Conservation (phyloP, 2,888 invertebrate genomes). For the Plagiodera versicolora region DNA sequence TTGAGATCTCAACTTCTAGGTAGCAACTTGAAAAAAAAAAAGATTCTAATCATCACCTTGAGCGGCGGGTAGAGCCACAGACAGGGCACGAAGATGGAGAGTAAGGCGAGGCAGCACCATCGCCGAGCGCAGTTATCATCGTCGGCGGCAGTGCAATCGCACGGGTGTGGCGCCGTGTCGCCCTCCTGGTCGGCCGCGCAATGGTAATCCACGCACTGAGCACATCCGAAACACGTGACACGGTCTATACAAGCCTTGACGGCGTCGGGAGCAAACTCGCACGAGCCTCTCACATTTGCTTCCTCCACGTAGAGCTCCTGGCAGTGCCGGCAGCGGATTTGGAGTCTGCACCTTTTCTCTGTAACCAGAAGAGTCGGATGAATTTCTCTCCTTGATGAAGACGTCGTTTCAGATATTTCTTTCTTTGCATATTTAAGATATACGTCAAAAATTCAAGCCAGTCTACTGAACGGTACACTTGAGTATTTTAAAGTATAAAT, state of each 20-base stretch:
- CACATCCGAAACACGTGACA: conserved; percentile 78
- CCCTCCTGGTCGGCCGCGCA: conserved; percentile 91
- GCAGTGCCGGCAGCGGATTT: conserved; percentile 67
- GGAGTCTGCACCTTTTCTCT: background rate
- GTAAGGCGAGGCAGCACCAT: conserved; percentile 84
- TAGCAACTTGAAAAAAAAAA: background rate
- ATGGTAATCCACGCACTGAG: conserved; percentile 89
- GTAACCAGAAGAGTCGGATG: too few species aligned
- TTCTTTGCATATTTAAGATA: too few species aligned
- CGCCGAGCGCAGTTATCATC: conserved; percentile 76
- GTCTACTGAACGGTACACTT: too few species aligned
- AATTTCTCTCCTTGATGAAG: too few species aligned
- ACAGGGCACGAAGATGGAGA: conserved; percentile 88
- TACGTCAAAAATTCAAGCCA: too few species aligned
- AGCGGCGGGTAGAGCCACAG: conserved; percentile 92
- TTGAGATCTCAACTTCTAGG: too few species aligned
- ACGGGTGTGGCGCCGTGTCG: conserved; percentile 82
- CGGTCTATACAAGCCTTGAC: conserved; percentile 78
- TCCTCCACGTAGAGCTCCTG: conserved; percentile 81
- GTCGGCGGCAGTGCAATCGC: conserved; percentile 69
- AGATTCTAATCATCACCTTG: conserved; percentile 48
- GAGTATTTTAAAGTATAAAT: too few species aligned
- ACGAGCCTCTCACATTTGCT: conserved; percentile 83
- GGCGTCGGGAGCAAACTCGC: conserved; percentile 85
- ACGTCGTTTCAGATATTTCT: too few species aligned